Evolutionary conservation across 92 coral and sea anemone genomes (phyloP), one percentile per base, ranked within the genome.

Genomic region (Porites cylindrica): DNA sequence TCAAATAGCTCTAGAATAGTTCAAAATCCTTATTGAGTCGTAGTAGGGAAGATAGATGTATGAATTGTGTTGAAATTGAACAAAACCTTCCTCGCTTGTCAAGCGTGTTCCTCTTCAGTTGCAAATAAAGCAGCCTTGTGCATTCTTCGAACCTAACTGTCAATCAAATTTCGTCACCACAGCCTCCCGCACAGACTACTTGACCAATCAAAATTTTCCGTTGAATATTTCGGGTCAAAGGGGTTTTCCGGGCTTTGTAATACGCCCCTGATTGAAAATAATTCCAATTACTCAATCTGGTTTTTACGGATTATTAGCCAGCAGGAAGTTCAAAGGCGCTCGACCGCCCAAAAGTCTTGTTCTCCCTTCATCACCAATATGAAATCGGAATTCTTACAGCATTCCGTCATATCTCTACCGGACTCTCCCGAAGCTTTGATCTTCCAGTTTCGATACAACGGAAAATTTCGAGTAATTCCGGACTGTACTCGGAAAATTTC

Each of bases 131-230:
- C 72, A 75, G 23, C 82, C 81, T 87, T 85, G 62, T 67, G 82
- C 85, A 60, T 84, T 80, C 67, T 50, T 80, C 66, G 23, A 78
- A 67, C 58, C 32, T 71, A 53, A 75, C 74, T 92, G 98, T 93
- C 98, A 94, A 94, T 94, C 96, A 93, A 23, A 74, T 88, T 94
- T 90, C 98, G 94, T 94, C 98, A 94, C 76, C 16, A 65, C 10
- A 66, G 59, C 60, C 88, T 86, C 88, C 82, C 71, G 85, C 76
- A 38, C 17, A 24, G 72, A 29, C 56, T 72, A 65, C 60, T 59
- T 81, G 53, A 66, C 88, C 88, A 84, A 84, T 84, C 88, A 84
- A 9, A 26, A 20, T 51, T 75, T 21, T 77, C 32, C 24, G 16
- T 65, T 1, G 56, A 67, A 20, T 7, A 53, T 76, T 80, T 61